Conservation (phyloP, 1,140 invertebrate genomes). For the Ceratosolen solmsi region DNA sequence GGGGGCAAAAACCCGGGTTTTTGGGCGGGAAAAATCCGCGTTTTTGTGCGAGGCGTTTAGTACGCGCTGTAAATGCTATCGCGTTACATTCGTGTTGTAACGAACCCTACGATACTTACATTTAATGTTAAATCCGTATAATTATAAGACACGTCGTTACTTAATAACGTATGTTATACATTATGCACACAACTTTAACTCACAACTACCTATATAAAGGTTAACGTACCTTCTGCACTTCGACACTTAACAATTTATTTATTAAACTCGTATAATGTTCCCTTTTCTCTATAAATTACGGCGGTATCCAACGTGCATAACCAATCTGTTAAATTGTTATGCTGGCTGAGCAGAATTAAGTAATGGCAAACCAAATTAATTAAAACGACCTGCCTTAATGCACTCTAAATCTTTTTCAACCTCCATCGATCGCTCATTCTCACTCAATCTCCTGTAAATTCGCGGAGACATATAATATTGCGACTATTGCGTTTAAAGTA, state of each 20-base stretch:
- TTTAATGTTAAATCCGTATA: not conserved
- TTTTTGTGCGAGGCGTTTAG: not conserved
- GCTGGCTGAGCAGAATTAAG: not conserved
- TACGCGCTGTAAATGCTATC: not conserved
- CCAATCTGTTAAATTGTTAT: not conserved
- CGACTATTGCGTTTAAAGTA: too few relatives aligned
- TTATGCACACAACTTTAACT: not conserved
- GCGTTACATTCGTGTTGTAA: not conserved
- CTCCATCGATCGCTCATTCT: not conserved
- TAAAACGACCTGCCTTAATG: too few relatives aligned
- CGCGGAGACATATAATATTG: too few relatives aligned
- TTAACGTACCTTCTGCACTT: not conserved
- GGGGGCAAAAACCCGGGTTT: too few relatives aligned
- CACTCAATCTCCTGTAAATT: too few relatives aligned
- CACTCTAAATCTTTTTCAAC: not conserved
- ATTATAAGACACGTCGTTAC: not conserved
- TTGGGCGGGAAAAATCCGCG: too few relatives aligned
- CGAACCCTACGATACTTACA: not conserved
- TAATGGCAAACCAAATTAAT: not conserved
- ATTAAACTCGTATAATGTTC: not conserved
- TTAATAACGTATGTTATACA: not conserved
- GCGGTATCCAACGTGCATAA: not conserved
- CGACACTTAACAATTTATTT: not conserved
- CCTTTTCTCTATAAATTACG: not conserved
- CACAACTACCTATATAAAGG: not conserved